These are phyloP conservation scores for Ophraella communa DNA, from an alignment of 2,888 invertebrate species.

Conservation along the genomic window DNA sequence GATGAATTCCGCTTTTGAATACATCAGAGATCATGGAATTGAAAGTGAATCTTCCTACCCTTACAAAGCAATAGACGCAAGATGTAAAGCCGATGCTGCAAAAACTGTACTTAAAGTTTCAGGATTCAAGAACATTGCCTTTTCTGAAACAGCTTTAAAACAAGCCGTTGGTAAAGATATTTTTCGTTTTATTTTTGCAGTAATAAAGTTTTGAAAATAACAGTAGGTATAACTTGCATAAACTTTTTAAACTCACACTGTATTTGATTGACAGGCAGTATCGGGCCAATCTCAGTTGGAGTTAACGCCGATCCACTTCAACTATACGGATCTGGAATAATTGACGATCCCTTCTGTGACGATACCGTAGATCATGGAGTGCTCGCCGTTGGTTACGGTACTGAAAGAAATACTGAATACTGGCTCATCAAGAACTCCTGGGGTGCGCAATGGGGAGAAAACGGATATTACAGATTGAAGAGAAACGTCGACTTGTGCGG, in stretches of 20 bases:
- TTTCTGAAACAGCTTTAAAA: no score
- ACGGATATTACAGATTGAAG: slow-evolving; percentile 44
- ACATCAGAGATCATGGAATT: neutral
- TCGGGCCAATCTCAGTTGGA: slow-evolving; percentile 84
- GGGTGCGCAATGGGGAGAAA: slow-evolving; percentile 55
- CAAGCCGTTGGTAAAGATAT: no score
- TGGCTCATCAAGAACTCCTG: slow-evolving; percentile 75
- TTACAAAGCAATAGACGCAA: neutral
- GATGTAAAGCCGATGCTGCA: no score
- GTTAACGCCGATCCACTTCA: slow-evolving; percentile 84
- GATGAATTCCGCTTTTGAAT: neutral
- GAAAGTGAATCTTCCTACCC: neutral
- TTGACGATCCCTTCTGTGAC: slow-evolving; percentile 75
- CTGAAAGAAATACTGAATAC: slow-evolving; percentile 64
- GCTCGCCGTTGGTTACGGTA: slow-evolving; percentile 78
- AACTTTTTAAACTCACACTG: neutral
- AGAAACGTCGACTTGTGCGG: slow-evolving; percentile 74
- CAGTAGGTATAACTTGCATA: no score
- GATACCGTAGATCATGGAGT: slow-evolving; percentile 80
- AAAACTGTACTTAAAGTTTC: no score
- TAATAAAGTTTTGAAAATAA: no score
- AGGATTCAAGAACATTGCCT: no score
- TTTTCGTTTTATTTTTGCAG: no score
- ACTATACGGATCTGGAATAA: slow-evolving; percentile 79
- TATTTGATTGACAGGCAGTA: slow-evolving; percentile 66